Percentiles rank a stretch among this genome's conserved stretches.
These are phyloP conservation scores for Carcharodon carcharias DNA, from an alignment of 2,797 vertebrate genomes.

Conservation along the genomic window DNA sequence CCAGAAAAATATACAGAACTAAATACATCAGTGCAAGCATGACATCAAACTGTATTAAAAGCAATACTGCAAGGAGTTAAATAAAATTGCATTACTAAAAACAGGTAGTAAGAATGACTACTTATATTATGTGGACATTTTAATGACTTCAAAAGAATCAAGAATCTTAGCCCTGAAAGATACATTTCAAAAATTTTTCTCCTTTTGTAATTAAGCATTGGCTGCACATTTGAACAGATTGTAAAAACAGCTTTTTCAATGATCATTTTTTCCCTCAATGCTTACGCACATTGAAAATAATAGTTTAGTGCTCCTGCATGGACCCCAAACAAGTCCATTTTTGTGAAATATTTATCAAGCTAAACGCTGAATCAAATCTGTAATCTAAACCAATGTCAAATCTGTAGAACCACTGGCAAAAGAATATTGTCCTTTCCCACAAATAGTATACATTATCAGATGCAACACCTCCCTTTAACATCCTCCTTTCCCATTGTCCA, in stretches of 20 bases:
- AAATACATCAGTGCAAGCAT: not conserved
- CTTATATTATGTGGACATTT: not conserved
- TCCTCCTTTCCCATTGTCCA: not conserved
- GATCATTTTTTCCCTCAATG: not conserved
- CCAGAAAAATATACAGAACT: not conserved
- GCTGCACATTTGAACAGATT: not conserved
- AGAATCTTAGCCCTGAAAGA: not conserved
- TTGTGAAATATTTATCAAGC: not conserved
- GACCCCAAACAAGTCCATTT: not conserved
- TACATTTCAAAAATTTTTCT: not conserved
- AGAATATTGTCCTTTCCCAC: too few species aligned
- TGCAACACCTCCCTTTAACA: not conserved
- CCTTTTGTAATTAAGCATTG: not conserved
- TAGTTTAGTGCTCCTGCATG: too few species aligned
- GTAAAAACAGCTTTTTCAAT: not conserved
- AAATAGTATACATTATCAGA: not conserved
- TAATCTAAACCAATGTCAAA: not conserved
- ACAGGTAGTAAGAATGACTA: not conserved
- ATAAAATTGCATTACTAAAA: not conserved
- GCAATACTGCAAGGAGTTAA: not conserved
- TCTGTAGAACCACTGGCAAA: not conserved
- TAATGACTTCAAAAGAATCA: not conserved
- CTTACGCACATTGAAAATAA: not conserved
- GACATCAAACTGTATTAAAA: not conserved
- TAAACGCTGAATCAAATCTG: not conserved